phyloP scores from a whole-genome alignment of 2,888 invertebrate species.

The Diaphora mendica region DNA sequence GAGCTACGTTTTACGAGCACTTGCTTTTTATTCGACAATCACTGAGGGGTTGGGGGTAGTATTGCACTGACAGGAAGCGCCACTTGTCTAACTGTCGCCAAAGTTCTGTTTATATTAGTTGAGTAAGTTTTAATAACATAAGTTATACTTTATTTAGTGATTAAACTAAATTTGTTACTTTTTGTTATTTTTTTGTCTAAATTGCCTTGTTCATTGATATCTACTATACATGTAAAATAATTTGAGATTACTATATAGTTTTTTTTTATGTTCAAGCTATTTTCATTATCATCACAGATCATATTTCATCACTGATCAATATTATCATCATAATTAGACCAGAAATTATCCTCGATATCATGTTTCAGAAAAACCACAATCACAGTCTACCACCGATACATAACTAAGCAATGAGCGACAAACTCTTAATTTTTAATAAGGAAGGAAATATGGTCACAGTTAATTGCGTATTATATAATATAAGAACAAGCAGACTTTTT shows the following conservation, averaged over 20 bases:
- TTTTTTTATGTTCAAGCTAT: neutral
- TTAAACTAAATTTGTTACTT: neutral
- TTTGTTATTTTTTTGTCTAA: neutral
- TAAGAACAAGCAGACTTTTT: no score
- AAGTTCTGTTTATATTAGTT: neutral
- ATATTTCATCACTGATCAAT: neutral
- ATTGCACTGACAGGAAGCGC: neutral
- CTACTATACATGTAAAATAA: no score
- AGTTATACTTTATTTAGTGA: neutral
- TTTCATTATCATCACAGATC: neutral
- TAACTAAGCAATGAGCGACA: no score
- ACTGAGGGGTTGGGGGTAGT: neutral
- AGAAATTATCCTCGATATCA: no score
- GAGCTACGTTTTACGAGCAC: neutral
- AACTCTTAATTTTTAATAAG: no score
- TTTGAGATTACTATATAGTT: neutral
- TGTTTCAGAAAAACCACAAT: no score
- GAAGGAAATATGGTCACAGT: no score
- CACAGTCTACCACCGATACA: no score
- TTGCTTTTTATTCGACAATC: conserved; percentile 11
- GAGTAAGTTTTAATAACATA: neutral
- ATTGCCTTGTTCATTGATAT: no score
- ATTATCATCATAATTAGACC: neutral
- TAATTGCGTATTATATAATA: no score
- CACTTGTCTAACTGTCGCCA: neutral